Percentiles rank a stretch among this genome's conserved stretches.
Evolutionary conservation across 2,113 vertebrate species (phyloP).

Genomic region (Cacatua alba): DNA sequence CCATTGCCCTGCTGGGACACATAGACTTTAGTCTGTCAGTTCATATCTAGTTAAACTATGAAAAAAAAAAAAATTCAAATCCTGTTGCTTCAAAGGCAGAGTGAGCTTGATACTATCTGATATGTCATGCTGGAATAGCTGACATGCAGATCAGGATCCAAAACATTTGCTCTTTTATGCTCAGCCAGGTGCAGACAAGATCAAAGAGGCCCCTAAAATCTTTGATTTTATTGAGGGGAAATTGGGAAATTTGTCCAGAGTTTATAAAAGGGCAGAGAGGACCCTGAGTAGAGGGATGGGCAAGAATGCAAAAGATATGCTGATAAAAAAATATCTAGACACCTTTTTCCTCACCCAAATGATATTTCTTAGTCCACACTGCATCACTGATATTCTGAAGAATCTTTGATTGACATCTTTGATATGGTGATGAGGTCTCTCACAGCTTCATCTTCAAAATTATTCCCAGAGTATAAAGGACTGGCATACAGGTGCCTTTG

Average conservation of each 20-base stretch:
- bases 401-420: neutral
- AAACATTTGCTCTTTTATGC: neutral
- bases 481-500: neutral
- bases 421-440: neutral
- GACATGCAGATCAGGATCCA: conserved; percentile 26
- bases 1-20: neutral
- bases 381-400: conserved; percentile 11
- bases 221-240: conserved; percentile 8
- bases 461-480: neutral
- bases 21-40: neutral
- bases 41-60: neutral
- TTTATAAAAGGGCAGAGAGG: neutral
- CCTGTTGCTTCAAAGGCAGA: conserved; percentile 21
- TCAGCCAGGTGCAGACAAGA: conserved; percentile 23
- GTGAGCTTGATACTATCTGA: neutral
- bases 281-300: neutral
- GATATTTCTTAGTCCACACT: neutral
- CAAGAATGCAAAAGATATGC: neutral
- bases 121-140: neutral
- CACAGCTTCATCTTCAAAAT: neutral
- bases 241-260: neutral
- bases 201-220: conserved; percentile 18
- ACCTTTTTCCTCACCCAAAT: neutral
- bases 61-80: neutral
- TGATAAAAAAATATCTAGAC: neutral